Evolutionary conservation across 2,113 vertebrate genomes (phyloP), one percentile per base, ranked within the genome.

Genomic region (Anhinga rufa): DNA sequence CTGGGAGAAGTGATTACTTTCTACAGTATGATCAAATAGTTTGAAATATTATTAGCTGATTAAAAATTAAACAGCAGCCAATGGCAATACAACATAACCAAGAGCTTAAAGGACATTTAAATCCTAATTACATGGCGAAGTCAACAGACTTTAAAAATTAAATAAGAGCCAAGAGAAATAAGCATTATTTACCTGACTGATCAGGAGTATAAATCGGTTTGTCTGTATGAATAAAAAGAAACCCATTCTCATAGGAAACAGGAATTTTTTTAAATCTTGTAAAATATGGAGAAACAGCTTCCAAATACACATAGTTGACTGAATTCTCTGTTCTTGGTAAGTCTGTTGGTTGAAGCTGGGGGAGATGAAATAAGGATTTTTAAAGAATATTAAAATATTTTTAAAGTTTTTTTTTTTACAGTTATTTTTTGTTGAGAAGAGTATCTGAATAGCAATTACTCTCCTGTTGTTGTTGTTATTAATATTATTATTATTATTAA

Each of bases 191-290:
- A 99, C 99, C 99, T 89, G 98, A 97, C 90, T 99, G 99, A 36
- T 98, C 97, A 2, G 99, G 99, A 29, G 99, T 99, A 92, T 99
- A 99, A 78, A 99, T 28, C 17, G 98, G 99, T 92, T 99, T 99
- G 97, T 99, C 99, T 0, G 98, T 99, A 64, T 99, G 99, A 90
- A 99, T 95, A 83, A 99, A 99, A 86, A 99, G 97, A 97, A 98
- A 99, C 17, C 99, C 99, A 76, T 99, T 99, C 38, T 98, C 65
- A 51, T 98, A 98, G 34, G 97, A 98, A 82, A 99, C 58, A 5
- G 98, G 96, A 3, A 99, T 86, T 52, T 92, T 97, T 95, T 98
- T 95, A 14, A 97, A 90, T 69, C 94, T 91, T 68, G 98, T 98
- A 95, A 99, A 98, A 89, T 98, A 98, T 11, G 85, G 54, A 28